phyloP scores from a whole-genome alignment of 1,140 invertebrate species.

The Aradophagus sp. region DNA sequence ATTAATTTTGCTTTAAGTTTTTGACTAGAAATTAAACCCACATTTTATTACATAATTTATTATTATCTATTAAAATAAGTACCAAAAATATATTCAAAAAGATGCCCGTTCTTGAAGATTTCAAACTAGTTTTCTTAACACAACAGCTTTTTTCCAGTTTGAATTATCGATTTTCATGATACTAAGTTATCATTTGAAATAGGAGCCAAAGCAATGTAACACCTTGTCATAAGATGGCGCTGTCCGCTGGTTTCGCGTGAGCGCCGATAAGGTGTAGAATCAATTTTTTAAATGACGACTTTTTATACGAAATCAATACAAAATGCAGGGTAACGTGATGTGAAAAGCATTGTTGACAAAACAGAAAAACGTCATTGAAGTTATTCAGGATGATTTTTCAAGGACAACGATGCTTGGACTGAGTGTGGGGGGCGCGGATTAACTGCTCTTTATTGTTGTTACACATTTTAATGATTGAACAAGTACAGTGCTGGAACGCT shows the following conservation, averaged over 20 bases:
- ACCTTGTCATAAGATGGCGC: too few relatives aligned
- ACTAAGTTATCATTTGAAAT: too few relatives aligned
- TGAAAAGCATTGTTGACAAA: conserved; percentile 26
- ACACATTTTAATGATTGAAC: conserved; percentile 21
- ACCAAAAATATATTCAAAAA: too few relatives aligned
- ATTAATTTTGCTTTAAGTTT: too few relatives aligned
- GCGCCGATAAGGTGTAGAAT: conserved; percentile 21
- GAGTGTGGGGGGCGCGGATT: conserved; percentile 4
- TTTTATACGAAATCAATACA: conserved; percentile 41
- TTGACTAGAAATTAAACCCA: too few relatives aligned
- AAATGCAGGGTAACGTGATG: conserved; percentile 17
- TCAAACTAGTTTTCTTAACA: too few relatives aligned
- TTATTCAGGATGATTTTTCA: conserved; percentile 1
- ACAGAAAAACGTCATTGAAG: conserved; percentile 10
- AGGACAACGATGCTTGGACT: not conserved
- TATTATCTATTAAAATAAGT: too few relatives aligned
- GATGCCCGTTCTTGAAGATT: too few relatives aligned
- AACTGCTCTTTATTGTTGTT: conserved; percentile 21
- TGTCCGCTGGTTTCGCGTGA: not conserved
- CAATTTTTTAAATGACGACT: conserved; percentile 48
- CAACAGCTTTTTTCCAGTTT: too few relatives aligned
- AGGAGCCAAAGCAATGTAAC: too few relatives aligned
- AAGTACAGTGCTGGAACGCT: conserved; percentile 14
- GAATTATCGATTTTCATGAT: too few relatives aligned
- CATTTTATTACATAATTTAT: too few relatives aligned